phyloP scores from a whole-genome alignment of 2,113 vertebrate genomes.

The Fukomys damarensis region DNA sequence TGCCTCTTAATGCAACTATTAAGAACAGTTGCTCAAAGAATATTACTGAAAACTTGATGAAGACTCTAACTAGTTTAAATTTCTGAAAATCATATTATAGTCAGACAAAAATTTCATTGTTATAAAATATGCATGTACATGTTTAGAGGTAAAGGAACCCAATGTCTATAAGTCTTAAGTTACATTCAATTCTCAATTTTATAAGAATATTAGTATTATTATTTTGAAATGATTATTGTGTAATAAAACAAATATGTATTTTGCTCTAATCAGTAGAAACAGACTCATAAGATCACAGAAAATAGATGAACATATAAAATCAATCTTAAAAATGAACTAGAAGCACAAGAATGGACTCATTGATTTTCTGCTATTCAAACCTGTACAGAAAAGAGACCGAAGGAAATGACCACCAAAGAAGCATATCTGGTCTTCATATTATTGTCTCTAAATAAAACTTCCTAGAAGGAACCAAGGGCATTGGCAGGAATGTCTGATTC shows the following conservation, averaged over 20 bases:
- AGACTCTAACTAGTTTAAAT: not conserved
- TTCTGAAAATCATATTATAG: not conserved
- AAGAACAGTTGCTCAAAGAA: not conserved
- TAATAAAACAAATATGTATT: not conserved
- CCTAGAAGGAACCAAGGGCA: not conserved
- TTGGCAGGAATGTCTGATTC: not conserved
- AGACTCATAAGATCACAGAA: not conserved
- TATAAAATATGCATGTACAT: not conserved
- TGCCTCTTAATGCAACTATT: not conserved
- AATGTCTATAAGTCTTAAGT: not conserved
- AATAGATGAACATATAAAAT: not conserved
- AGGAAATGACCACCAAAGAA: not conserved
- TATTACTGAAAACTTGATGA: not conserved
- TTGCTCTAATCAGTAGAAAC: not conserved
- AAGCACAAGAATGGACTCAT: not conserved
- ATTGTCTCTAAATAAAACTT: not conserved
- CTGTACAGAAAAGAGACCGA: not conserved
- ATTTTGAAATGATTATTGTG: not conserved
- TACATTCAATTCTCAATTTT: not conserved
- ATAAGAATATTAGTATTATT: not conserved
- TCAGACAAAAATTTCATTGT: not conserved
- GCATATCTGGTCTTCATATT: not conserved
- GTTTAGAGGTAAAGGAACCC: not conserved
- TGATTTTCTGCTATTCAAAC: not conserved
- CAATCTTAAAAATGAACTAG: not conserved